Percentiles rank a stretch among this genome's conserved stretches.
These are phyloP conservation scores for Drosophila tani DNA, from an alignment of 1,140 invertebrate species.

Conservation along the genomic window DNA sequence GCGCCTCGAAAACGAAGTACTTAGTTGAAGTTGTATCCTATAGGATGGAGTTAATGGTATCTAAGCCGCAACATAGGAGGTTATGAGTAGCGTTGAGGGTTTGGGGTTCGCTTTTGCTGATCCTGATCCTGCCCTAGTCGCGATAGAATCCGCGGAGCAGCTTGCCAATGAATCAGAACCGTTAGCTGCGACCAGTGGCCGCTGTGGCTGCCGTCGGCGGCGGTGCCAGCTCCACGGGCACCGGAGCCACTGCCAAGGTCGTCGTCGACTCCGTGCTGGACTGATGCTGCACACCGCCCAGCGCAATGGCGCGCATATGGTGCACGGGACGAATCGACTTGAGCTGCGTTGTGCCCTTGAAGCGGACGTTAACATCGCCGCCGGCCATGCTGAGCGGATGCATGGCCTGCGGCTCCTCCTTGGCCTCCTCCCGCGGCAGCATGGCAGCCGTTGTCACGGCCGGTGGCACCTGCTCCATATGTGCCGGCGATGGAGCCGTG, in stretches of 20 bases:
- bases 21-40: constrained; percentile 49
- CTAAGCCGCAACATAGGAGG: constrained; percentile 65
- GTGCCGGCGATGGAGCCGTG: constrained; percentile 40
- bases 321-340: constrained; percentile 85
- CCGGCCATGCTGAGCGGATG: constrained; percentile 87
- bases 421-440: constrained; percentile 47
- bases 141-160: constrained; percentile 72
- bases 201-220: constrained; percentile 46
- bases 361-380: constrained; percentile 88
- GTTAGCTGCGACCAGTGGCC: constrained; percentile 79
- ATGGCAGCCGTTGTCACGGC: constrained; percentile 31
- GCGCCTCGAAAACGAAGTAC: constrained; percentile 64
- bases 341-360: constrained; percentile 88
- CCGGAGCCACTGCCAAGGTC: constrained; percentile 34
- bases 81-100: constrained; percentile 38
- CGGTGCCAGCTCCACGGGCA: constrained; percentile 46
- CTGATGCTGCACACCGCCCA: constrained; percentile 44
- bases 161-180: constrained; percentile 83
- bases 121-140: constrained; percentile 23
- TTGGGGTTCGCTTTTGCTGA: constrained; percentile 5
- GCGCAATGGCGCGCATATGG: constrained; percentile 70
- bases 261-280: constrained; percentile 32
- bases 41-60: constrained; percentile 31
- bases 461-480: constrained; percentile 39
- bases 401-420: constrained; percentile 83